Evolutionary conservation across 2,797 vertebrate genomes (phyloP), one percentile per base, ranked within the genome.

Genomic region (Tinamus major): DNA sequence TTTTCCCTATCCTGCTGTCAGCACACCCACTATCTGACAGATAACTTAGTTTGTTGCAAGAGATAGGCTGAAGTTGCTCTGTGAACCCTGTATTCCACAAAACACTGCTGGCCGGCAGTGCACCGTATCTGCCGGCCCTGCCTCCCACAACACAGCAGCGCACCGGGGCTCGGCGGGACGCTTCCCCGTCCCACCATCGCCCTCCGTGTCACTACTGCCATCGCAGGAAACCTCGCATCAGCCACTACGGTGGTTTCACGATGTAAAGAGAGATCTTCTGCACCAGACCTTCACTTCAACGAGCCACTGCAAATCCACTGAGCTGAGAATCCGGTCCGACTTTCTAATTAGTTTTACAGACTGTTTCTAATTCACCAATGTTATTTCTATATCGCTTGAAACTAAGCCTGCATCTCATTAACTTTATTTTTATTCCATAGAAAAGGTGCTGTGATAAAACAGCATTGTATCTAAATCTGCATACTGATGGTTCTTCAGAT

Each of bases 101-200:
- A 79, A 44, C 56, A 24, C 61, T 85, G 58, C 76, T 77, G 51
- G 83, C 51, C 62, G 21, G 2, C 6, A 16, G 31, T 31, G 21
- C 15, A 83, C 51, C 35, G 79, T 9, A 53, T 21, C 23, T 76
- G 76, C 63, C 79, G 64, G 49, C 9, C 33, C 75, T 88, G 81
- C 84, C 84, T 58, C 71, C 78, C 83, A 88, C 85, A 70, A 58
- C 35, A 42, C 41, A 86, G 74, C 68, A 90, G 74, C 31, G 42
- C 68, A 85, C n/a, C 56, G 35, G 46, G 88, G 91, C 82, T 94
- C 89, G n/a, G 20, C 68, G 86, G 90, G 90, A 83, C 64, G 55
- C 84, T 92, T 87, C 91, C 92, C 89, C 93, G 93, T 81, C 91
- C 68, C 76, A 69, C 72, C 87, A 65, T 91, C 91, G 90, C 48